phyloP scores from a whole-genome alignment of 2,113 vertebrate species.

The Brachyistius frenatus region DNA sequence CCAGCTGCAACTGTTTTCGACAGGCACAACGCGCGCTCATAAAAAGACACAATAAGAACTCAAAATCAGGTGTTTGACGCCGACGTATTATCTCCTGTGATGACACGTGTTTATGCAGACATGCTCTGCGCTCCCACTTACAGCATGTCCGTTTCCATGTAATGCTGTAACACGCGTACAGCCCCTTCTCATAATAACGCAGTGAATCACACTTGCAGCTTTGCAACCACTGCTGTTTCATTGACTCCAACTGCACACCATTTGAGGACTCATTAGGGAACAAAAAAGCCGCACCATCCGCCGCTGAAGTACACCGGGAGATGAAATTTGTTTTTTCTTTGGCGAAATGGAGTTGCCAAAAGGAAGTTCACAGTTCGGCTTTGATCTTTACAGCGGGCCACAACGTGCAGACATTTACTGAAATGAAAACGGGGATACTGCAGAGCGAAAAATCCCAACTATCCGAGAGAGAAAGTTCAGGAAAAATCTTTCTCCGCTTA shows the following conservation, averaged over 20 bases:
- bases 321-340: not conserved
- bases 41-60: constrained; percentile 4
- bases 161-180: not conserved
- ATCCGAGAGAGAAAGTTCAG: not conserved
- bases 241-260: not conserved
- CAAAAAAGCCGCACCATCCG: not conserved
- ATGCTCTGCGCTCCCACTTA: not conserved
- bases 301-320: not conserved
- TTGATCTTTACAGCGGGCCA: not conserved
- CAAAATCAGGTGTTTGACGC: not conserved
- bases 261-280: not conserved
- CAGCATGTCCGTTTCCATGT: not conserved
- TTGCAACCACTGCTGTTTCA: constrained; percentile 1
- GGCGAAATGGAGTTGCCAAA: constrained; percentile 16
- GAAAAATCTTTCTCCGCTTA: no score
- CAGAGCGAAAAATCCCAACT: not conserved
- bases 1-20: constrained; percentile 31
- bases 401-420: not conserved
- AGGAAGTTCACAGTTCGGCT: not conserved
- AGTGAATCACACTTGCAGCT: constrained; percentile 15
- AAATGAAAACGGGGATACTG: not conserved
- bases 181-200: not conserved
- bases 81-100: not conserved
- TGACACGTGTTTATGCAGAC: not conserved
- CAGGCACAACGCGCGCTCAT: not conserved